Evolutionary conservation across 53 echinoderm and acorn worm species (phyloP).

Genomic region (Stichopus horrens): DNA sequence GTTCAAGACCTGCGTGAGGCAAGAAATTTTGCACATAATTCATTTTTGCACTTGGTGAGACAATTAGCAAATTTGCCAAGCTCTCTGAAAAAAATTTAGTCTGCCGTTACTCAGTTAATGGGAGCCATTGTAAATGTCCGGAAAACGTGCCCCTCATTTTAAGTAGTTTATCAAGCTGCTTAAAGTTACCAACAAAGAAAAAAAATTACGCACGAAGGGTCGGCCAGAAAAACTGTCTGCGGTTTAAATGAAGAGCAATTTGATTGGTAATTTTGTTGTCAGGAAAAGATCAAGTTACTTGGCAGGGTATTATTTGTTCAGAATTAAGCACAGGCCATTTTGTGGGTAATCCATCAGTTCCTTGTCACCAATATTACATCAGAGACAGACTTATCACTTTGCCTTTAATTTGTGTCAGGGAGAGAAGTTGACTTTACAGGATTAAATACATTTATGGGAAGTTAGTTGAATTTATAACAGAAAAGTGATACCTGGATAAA

Average conservation of each 20-base stretch:
- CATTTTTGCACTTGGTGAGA: not conserved
- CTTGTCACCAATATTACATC: not conserved
- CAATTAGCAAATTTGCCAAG: slow-evolving; percentile 15
- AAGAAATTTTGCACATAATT: too few relatives aligned
- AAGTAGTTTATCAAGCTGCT: not conserved
- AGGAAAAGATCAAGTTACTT: slow-evolving; percentile 9
- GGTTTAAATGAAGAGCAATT: not conserved
- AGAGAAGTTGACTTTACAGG: not conserved
- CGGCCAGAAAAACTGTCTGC: not conserved
- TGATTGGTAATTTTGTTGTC: not conserved
- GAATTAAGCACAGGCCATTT: slow-evolving; percentile 6
- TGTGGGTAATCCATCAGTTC: slow-evolving; percentile 16
- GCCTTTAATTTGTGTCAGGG: not conserved
- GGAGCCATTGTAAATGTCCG: slow-evolving; percentile 14
- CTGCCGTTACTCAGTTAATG: not conserved
- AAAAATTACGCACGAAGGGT: not conserved
- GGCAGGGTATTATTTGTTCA: not conserved
- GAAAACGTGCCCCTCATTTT: slow-evolving; percentile 13
- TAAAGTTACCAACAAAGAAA: not conserved
- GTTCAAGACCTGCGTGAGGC: too few relatives aligned
- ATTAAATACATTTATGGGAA: too few relatives aligned
- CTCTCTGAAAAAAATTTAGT: not conserved
- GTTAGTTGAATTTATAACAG: too few relatives aligned
- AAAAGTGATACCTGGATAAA: too few relatives aligned
- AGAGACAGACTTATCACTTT: not conserved